A percentile compares a stretch with the other conserved stretches of the same genome.
Evolutionary conservation across 2,797 vertebrate species (phyloP).

Genomic region (Brotula barbata): DNA sequence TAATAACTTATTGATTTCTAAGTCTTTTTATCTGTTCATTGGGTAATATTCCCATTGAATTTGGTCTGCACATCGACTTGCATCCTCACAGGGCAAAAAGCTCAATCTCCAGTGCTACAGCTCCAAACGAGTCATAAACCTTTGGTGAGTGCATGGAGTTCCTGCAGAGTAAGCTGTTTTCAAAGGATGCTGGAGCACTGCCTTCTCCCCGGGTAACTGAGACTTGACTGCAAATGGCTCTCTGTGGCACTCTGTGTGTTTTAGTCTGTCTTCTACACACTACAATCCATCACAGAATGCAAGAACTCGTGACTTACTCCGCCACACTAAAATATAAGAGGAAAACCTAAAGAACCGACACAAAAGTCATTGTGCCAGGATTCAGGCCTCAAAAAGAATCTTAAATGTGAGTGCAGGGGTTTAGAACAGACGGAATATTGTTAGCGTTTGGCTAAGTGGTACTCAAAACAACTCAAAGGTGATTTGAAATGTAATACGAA

Average conservation of each 20-base stretch:
- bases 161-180: slow-evolving; percentile 75
- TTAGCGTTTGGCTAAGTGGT: not conserved
- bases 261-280: slow-evolving; percentile 32
- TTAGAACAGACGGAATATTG: slow-evolving; percentile 8
- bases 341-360: not conserved
- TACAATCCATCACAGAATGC: slow-evolving; percentile 34
- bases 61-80: slow-evolving; percentile 44
- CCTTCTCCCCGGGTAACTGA: slow-evolving; percentile 57
- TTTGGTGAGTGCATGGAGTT: slow-evolving; percentile 55
- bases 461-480: no score
- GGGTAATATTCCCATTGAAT: slow-evolving; percentile 39
- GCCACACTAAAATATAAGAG: slow-evolving; percentile 32
- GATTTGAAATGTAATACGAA: no score
- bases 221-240: slow-evolving; percentile 66
- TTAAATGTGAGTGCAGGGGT: not conserved
- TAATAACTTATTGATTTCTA: slow-evolving; percentile 47
- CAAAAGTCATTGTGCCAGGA: not conserved
- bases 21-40: slow-evolving; percentile 47
- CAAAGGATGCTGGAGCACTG: slow-evolving; percentile 55
- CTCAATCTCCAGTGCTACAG: slow-evolving; percentile 47
- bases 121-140: slow-evolving; percentile 70
- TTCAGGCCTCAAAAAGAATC: slow-evolving; percentile 2
- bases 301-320: slow-evolving; percentile 35
- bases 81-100: slow-evolving; percentile 51
- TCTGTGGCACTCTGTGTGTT: slow-evolving; percentile 50